These are phyloP conservation scores for Ormyrus pomaceus DNA, from an alignment of 2,888 invertebrate genomes.

Conservation along the genomic window DNA sequence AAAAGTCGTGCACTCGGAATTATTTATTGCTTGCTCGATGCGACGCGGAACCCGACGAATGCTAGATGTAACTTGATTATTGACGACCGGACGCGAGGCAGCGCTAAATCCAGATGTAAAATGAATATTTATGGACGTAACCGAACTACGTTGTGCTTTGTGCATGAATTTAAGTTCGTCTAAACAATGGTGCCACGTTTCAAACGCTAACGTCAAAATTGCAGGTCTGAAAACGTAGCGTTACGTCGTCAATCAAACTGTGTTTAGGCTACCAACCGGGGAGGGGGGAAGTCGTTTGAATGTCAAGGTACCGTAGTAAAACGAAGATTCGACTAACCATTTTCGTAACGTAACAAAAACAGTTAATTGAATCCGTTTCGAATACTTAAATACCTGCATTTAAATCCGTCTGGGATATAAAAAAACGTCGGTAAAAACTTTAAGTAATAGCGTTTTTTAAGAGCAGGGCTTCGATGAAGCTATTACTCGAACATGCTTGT, in stretches of 20 bases:
- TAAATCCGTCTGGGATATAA: too few relatives aligned
- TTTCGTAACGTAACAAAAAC: too few relatives aligned
- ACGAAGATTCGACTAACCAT: too few relatives aligned
- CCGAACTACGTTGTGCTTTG: neutral
- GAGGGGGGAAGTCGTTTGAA: too few relatives aligned
- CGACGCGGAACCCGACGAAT: conserved; percentile 27
- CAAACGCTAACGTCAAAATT: conserved; percentile 26
- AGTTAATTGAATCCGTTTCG: too few relatives aligned
- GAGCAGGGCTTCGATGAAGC: too few relatives aligned
- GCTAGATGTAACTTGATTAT: conserved; percentile 19
- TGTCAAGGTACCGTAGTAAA: too few relatives aligned
- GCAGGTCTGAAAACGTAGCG: conserved; percentile 7
- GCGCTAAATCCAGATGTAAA: conserved; percentile 7
- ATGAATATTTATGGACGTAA: conserved; percentile 36
- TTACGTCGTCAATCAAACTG: conserved; percentile 24
- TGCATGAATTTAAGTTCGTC: conserved; percentile 15
- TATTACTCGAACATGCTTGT: too few relatives aligned
- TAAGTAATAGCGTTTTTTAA: too few relatives aligned
- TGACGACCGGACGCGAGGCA: neutral
- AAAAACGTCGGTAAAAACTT: too few relatives aligned
- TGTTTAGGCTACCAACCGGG: neutral
- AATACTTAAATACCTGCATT: too few relatives aligned
- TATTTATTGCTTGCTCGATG: neutral
- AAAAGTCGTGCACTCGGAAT: too few relatives aligned
- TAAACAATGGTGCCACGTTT: conserved; percentile 33